Evolutionary conservation across 2,113 vertebrate species (phyloP).

Genomic region (Oplegnathus fasciatus): DNA sequence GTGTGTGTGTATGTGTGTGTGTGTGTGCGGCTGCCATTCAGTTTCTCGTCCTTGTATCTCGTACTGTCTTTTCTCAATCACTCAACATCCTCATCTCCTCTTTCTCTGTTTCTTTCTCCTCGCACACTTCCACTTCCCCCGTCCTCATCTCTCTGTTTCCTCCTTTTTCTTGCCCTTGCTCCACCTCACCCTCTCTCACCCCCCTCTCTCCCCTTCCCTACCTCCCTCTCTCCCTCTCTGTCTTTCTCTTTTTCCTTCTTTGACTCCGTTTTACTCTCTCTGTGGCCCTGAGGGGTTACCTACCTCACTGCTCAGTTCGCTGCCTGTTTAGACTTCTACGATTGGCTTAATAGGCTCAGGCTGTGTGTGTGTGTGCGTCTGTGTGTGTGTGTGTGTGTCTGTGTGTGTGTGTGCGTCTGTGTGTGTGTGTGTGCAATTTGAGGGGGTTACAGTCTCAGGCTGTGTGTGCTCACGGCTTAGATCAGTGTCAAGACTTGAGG

Average conservation of each 20-base stretch:
- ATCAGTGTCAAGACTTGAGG: conserved; percentile 66
- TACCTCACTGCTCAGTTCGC: conserved; percentile 77
- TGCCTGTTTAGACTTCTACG: conserved; percentile 73
- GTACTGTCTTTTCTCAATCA: conserved; percentile 48
- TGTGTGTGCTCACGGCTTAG: conserved; percentile 62
- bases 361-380: conserved; percentile 55
- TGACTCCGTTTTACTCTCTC: conserved; percentile 57
- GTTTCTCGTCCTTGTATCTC: conserved; percentile 40
- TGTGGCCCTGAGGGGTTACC: conserved; percentile 75
- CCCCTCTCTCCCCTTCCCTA: neutral
- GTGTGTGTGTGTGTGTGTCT: conserved; percentile 48
- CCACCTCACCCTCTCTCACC: conserved; percentile 16
- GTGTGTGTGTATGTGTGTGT: conserved; percentile 45
- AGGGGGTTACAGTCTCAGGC: conserved; percentile 65
- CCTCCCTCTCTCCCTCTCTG: neutral
- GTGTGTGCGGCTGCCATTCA: conserved; percentile 52
- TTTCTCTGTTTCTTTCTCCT: conserved; percentile 39
- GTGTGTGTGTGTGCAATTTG: conserved; percentile 41
- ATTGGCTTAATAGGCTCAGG: conserved; percentile 78
- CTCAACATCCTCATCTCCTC: conserved; percentile 47
- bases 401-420: conserved; percentile 50
- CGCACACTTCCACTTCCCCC: conserved; percentile 15
- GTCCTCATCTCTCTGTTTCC: conserved; percentile 10
- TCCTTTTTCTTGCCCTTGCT: conserved; percentile 14
- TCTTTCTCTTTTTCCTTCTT: conserved; percentile 36